Conservation (phyloP, 2,888 invertebrate species). For the Platerodrilus igneus region DNA sequence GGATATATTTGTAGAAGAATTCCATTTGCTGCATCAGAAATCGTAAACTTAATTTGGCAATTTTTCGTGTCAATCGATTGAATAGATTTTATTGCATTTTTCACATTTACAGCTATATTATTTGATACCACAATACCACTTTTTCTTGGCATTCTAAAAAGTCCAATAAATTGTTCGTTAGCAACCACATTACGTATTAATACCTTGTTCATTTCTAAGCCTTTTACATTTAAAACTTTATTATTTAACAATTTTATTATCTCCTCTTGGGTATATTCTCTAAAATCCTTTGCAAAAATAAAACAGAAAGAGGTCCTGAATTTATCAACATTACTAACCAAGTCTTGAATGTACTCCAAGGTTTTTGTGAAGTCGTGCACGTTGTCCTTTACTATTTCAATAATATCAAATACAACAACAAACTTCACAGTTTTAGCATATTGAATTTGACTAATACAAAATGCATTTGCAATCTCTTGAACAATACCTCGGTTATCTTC, state of each 20-base stretch:
- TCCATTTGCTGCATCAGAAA: background rate
- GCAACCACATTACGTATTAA: constrained; percentile 8
- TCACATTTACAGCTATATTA: constrained; percentile 9
- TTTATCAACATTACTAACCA: constrained; percentile 3
- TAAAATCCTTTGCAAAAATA: constrained; percentile 13
- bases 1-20: constrained; percentile 6
- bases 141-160: constrained; percentile 6
- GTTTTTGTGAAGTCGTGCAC: constrained; percentile 4
- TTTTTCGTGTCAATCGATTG: background rate
- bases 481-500: constrained; percentile 13
- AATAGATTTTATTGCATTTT: constrained; percentile 6
- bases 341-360: constrained; percentile 5
- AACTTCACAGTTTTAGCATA: constrained; percentile 8
- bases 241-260: constrained; percentile 4
- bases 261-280: background rate
- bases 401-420: constrained; percentile 12
- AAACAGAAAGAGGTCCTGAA: constrained; percentile 8
- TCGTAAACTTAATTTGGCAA: constrained; percentile 3
- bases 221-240: constrained; percentile 9
- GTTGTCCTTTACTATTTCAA: constrained; percentile 13
- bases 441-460: constrained; percentile 11
- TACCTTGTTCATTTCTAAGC: constrained; percentile 11
- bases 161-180: constrained; percentile 6
- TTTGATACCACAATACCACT: background rate
- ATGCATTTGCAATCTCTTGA: constrained; percentile 9